Evolutionary conservation across 1,140 invertebrate species (phyloP), one percentile per base, ranked within the genome.

Genomic region (Ips typographus): DNA sequence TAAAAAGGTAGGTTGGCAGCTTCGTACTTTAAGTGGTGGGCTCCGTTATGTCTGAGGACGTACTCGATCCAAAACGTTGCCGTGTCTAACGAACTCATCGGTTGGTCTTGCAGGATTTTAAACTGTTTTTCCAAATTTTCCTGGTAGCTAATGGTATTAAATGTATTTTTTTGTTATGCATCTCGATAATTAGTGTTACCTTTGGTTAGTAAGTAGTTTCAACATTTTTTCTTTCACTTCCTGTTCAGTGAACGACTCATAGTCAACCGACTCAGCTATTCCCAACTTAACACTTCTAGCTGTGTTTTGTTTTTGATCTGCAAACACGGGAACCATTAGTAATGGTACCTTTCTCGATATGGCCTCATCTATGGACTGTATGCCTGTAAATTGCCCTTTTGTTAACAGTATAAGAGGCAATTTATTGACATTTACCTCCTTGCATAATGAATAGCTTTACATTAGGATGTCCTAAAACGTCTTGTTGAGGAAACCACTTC

Each of bases 401-500:
- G 22, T 5, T 39, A 40, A 64, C 36, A 47, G 36, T 64, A 6
- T 38, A 49, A 53, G 3, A 6, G 7, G 38, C 3, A 43, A n/a
- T 43, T 57, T 43, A 57, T 43, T 3, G 40, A 39, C 36, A 43
- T 51, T 42, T 68, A 68, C 67, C 69, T 65, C 83, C 84, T 74
- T 86, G 85, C 40, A 80, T 83, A n/a, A 86, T 78, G 68, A 85
- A 85, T 1, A 79, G n/a, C 65, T 79, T 79, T 0, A 79, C 72
- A 66, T 81, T 80, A 42, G 72, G 74, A 75, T 86, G 84, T 22
- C 71, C 81, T 80, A 70, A 59, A 68, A 91, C 81, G 74, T 89
- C 89, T 65, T 86, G 87, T 74, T 92, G 90, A 0, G 89, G 90
- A 4, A 91, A 77, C 90, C 90, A 92, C 59, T 85, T 85, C 36